These are phyloP conservation scores for Muscidifurax raptorellus DNA, from an alignment of 1,140 invertebrate genomes.

Conservation along the genomic window DNA sequence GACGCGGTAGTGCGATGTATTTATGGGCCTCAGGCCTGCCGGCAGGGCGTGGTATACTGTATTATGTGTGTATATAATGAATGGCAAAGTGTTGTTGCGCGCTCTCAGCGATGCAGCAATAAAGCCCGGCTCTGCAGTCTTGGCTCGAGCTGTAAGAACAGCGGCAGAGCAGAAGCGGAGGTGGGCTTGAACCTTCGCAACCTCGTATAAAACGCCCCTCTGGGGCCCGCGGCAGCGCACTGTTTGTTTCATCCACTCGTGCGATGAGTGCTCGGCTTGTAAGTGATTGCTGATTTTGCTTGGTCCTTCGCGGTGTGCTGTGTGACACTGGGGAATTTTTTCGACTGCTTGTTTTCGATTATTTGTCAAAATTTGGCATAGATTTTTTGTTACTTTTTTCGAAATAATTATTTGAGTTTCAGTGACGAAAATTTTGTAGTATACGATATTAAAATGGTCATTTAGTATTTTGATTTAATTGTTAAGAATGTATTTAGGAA, in stretches of 20 bases:
- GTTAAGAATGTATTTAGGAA: too few species aligned
- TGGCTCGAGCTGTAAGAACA: background rate
- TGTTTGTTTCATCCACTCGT: constrained; percentile 37
- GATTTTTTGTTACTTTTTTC: too few species aligned
- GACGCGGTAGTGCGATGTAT: background rate
- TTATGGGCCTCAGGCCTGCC: background rate
- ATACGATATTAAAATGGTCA: too few species aligned
- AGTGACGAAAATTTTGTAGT: too few species aligned
- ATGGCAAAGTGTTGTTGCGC: background rate
- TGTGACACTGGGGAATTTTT: background rate
- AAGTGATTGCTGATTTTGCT: constrained; percentile 58
- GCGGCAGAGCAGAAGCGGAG: background rate
- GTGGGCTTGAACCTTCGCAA: constrained; percentile 49
- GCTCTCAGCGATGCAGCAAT: constrained; percentile 16
- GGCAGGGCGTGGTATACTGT: constrained; percentile 17
- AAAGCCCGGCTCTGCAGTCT: background rate
- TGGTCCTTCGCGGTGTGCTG: background rate
- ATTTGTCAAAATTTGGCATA: too few species aligned
- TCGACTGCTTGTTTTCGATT: too few species aligned
- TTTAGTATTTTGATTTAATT: too few species aligned
- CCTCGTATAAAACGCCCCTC: constrained; percentile 71
- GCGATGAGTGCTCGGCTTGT: constrained; percentile 62
- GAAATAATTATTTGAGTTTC: too few species aligned
- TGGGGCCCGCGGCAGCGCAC: constrained; percentile 47
- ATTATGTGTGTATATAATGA: background rate